A percentile compares a stretch with the other conserved stretches of the same genome.
These are phyloP conservation scores for Candoia aspera DNA, from an alignment of 2,113 vertebrate genomes.

Conservation along the genomic window DNA sequence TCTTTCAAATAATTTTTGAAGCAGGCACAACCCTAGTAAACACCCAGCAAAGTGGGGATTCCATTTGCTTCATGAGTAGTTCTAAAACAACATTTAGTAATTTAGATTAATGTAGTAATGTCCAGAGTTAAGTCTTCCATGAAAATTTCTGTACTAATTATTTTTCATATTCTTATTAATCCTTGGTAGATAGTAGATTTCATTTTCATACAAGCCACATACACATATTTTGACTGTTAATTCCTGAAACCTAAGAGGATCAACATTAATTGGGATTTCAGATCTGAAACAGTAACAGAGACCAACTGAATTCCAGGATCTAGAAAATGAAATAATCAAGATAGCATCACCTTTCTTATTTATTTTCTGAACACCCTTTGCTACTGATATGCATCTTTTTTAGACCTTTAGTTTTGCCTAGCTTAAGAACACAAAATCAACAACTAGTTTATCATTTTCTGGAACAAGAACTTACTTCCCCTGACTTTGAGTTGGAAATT, in stretches of 20 bases:
- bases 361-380: background rate
- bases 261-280: background rate
- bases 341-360: background rate
- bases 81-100: background rate
- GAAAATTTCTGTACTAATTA: background rate
- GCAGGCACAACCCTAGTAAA: background rate
- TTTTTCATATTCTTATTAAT: slow-evolving; percentile 5
- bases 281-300: background rate
- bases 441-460: slow-evolving; percentile 15
- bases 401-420: background rate
- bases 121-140: background rate
- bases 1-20: background rate
- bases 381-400: background rate
- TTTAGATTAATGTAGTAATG: background rate
- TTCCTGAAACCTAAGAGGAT: background rate
- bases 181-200: background rate
- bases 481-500: slow-evolving; percentile 38
- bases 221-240: background rate
- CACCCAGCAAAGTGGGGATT: background rate
- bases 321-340: background rate
- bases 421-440: background rate
- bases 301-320: background rate
- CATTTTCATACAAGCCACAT: background rate
- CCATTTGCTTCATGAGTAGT: background rate
- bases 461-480: slow-evolving; percentile 37